Evolutionary conservation across 1,140 invertebrate genomes (phyloP).

Genomic region (Drosophila tsacasi): DNA sequence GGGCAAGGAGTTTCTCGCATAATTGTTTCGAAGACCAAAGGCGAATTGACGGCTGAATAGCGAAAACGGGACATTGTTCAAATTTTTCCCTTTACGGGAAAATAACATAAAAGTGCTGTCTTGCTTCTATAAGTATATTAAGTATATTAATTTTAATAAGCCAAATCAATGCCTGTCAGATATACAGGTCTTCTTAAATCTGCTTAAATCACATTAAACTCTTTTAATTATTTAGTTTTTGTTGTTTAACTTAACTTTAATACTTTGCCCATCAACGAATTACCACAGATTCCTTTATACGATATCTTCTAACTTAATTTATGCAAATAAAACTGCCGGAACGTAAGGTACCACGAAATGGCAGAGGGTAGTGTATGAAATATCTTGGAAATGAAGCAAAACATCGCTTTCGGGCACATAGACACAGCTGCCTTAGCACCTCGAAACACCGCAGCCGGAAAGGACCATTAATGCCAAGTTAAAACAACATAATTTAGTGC

Average conservation of each 20-base stretch:
- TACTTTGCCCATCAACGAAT: background rate
- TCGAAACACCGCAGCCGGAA: conserved; percentile 19
- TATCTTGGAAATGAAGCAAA: conserved; percentile 3
- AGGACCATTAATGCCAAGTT: conserved; percentile 67
- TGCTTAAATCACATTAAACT: background rate
- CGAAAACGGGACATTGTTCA: background rate
- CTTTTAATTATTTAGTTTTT: background rate
- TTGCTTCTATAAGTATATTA: background rate
- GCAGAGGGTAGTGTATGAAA: conserved; percentile 1
- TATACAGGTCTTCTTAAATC: background rate
- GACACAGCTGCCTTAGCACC: conserved; percentile 28
- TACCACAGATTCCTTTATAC: conserved; percentile 2
- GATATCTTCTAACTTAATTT: conserved; percentile 43
- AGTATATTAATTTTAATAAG: background rate
- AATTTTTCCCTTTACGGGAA: background rate
- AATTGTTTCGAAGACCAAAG: conserved; percentile 13
- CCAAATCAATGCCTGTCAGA: background rate
- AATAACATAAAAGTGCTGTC: background rate
- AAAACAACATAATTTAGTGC: conserved; percentile 77
- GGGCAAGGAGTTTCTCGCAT: conserved; percentile 6
- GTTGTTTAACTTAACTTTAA: background rate
- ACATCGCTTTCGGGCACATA: conserved; percentile 64
- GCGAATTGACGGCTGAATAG: background rate
- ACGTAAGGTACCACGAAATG: background rate
- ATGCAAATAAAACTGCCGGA: conserved; percentile 39